Conservation (phyloP, 2,797 vertebrate genomes). For the Xenops minutus region DNA sequence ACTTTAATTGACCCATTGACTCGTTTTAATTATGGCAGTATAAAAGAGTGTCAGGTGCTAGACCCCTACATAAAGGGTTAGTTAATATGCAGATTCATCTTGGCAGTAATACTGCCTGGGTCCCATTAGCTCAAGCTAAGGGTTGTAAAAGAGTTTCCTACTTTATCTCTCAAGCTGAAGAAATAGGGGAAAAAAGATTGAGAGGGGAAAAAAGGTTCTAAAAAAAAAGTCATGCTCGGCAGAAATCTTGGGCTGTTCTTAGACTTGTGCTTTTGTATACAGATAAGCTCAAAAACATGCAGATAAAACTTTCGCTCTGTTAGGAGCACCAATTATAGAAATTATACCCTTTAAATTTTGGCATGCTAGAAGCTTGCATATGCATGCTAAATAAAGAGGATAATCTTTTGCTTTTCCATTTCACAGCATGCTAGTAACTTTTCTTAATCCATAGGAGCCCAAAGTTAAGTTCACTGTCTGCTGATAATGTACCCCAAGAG, state of each 20-base stretch:
- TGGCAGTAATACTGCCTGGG: background rate
- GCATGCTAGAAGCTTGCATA: background rate
- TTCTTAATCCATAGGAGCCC: background rate
- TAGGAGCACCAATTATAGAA: background rate
- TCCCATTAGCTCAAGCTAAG: background rate
- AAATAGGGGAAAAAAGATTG: background rate
- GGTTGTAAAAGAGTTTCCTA: background rate
- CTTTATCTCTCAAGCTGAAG: background rate
- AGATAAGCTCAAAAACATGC: background rate
- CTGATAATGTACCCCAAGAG: constrained; percentile 18
- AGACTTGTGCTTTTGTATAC: background rate
- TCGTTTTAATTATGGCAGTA: constrained; percentile 48
- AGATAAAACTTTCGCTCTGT: background rate
- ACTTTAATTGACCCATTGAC: background rate
- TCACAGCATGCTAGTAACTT: background rate
- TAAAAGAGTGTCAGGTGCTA: background rate
- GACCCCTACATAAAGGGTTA: background rate
- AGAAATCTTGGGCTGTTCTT: background rate
- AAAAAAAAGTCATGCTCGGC: background rate
- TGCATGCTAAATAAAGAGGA: background rate
- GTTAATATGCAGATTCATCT: background rate
- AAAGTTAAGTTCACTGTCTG: constrained; percentile 20
- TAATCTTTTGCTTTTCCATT: constrained; percentile 28
- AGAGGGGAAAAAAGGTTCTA: background rate
- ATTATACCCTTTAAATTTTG: background rate